Evolutionary conservation across 2,797 vertebrate species (phyloP), one percentile per base, ranked within the genome.

Genomic region (Euthynnus affinis): DNA sequence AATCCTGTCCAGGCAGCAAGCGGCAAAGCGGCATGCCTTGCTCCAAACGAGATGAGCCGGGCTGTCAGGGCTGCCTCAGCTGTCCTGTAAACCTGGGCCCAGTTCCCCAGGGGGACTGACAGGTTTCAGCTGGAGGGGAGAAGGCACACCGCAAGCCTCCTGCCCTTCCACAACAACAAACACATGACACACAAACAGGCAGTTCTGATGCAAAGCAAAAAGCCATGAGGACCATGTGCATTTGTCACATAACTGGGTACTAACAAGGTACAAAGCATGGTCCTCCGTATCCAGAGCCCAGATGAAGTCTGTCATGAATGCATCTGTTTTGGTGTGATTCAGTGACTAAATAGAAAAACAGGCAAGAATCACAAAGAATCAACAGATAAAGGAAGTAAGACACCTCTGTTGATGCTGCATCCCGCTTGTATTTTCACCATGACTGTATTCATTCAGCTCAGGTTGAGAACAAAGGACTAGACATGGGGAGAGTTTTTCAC

Each of bases 121-220:
- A 95, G 91, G 90, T 94, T 95, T 95, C 93, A 88, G 93, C 95
- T 95, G 88, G 92, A 95, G 94, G 94, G 91, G 87, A 94, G 89
- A 94, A 93, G 87, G 89, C 84, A 88, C 88, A 86, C 81, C 55
- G 81, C 87, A 84, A 88, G 84, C 89, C 89, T 90, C 91, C 91
- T 87, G 87, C 88, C 90, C 86, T 83, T 83, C 89, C 83, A 87
- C 91, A 92, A 91, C 89, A 92, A 95, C 93, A 95, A 94, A 95
- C 90, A 92, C 89, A 89, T 77, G 74, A 91, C 92, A 91, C 85
- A 87, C 83, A 86, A 69, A 86, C 87, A 81, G 76, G 80, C 84
- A 82, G 80, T 66, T 84, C 56, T 76, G 80, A 91, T 89, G 84
- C 77, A 88, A 89, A 87, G 81, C 59, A 49, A 49, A 80, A 91